Conservation (phyloP, 2,113 vertebrate genomes). For the Dipodomys spectabilis region DNA sequence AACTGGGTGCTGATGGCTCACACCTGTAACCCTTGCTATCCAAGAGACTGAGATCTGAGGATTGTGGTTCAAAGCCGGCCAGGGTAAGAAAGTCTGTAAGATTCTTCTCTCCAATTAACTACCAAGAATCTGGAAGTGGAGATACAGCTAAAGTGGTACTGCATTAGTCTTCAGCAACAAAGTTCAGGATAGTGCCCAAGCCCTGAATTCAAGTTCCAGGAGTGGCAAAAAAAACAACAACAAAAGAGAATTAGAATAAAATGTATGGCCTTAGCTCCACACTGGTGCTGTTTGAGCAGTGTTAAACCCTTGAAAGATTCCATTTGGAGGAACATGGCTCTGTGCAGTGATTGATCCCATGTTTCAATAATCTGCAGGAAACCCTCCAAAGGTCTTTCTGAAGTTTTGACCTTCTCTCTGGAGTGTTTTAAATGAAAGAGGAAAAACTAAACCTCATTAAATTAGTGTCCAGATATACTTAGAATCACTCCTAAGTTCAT, state of each 20-base stretch:
- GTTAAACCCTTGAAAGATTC: conserved; percentile 50
- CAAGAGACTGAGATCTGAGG: too few species aligned
- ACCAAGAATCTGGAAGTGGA: too few species aligned
- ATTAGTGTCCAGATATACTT: background rate
- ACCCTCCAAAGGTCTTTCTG: background rate
- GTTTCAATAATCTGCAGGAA: conserved; percentile 69
- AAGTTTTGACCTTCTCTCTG: background rate
- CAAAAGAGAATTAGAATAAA: conserved; percentile 46
- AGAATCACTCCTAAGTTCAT: background rate
- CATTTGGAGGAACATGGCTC: conserved; percentile 61
- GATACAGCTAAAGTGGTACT: too few species aligned
- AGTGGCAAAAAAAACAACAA: too few species aligned
- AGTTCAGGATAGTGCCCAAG: too few species aligned
- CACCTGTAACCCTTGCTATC: too few species aligned
- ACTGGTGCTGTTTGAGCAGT: conserved; percentile 35
- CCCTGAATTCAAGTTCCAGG: too few species aligned
- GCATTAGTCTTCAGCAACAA: too few species aligned
- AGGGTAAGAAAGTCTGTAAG: too few species aligned
- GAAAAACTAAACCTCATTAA: background rate
- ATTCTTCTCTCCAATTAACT: too few species aligned
- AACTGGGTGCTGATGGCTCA: conserved; percentile 8
- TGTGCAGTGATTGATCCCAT: conserved; percentile 62
- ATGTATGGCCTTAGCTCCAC: background rate
- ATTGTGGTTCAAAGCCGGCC: too few species aligned
- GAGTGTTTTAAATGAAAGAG: background rate